These are phyloP conservation scores for Eulimnadia texana DNA, from an alignment of 1,140 invertebrate species.

Conservation along the genomic window DNA sequence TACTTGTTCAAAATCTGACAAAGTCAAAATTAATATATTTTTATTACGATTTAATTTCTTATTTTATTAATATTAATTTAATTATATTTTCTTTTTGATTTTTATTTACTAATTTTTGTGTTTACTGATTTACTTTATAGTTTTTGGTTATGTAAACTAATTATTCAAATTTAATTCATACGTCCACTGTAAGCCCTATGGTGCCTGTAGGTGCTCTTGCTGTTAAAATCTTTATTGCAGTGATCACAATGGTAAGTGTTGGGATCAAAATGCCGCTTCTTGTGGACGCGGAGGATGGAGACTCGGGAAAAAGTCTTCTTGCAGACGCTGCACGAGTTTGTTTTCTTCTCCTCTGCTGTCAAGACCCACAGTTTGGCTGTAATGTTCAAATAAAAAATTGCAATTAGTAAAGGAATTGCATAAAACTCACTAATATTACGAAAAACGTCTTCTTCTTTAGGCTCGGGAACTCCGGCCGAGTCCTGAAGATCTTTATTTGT, in stretches of 20 bases:
- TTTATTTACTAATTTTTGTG: background rate
- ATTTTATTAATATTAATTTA: background rate
- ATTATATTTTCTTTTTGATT: background rate
- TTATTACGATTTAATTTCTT: no score
- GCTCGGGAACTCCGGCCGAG: background rate
- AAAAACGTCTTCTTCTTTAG: background rate
- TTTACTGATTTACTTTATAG: no score
- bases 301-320: background rate
- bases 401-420: no score
- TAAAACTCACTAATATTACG: background rate
- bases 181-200: conserved; percentile 2
- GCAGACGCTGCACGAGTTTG: conserved; percentile 2
- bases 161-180: no score
- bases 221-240: conserved; percentile 9
- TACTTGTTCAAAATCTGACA: no score
- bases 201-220: conserved; percentile 7
- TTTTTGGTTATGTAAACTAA: no score
- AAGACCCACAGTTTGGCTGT: conserved; percentile 5
- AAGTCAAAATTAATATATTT: no score
- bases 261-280: conserved; percentile 8
- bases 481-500: background rate
- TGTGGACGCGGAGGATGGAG: background rate
- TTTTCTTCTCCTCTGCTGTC: background rate
- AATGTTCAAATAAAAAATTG: background rate
- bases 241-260: conserved; percentile 2